Evolutionary conservation across 92 coral and sea anemone genomes (phyloP).

Genomic region (Phenganax stokvisi): DNA sequence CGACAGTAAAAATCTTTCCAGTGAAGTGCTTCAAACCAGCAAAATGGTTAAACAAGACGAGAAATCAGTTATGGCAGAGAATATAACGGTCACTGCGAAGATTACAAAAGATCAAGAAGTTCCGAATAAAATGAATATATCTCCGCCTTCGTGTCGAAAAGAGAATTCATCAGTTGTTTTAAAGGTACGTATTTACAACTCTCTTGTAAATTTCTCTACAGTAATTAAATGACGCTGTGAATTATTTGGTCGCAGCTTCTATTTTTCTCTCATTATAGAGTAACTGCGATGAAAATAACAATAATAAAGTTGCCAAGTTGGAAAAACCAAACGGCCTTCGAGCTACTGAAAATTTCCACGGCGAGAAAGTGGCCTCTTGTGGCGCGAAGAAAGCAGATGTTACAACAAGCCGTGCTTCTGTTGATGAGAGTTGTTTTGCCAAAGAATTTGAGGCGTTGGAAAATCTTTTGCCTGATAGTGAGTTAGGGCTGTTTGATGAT

Average conservation of each 20-base stretch:
- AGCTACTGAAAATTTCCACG: not conserved
- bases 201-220: not conserved
- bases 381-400: not conserved
- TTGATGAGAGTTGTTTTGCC: constrained; percentile 19
- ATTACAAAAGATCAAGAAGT: constrained; percentile 9
- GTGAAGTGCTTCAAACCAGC: not conserved
- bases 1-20: not conserved
- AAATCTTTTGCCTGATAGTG: constrained; percentile 23
- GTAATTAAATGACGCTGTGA: not conserved
- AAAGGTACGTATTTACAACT: not conserved
- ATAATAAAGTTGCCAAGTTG: too few relatives aligned
- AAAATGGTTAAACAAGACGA: not conserved
- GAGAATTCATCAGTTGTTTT: not conserved
- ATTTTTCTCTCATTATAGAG: too few relatives aligned
- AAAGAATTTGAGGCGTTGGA: constrained; percentile 29
- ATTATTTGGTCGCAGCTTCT: not conserved
- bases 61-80: not conserved
- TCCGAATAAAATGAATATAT: not conserved
- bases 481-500: constrained; percentile 35
- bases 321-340: too few relatives aligned
- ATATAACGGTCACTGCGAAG: not conserved
- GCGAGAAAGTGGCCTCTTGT: not conserved
- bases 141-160: not conserved
- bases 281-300: too few relatives aligned
- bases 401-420: not conserved